Evolutionary conservation across 2,888 invertebrate species (phyloP), one percentile per base, ranked within the genome.

Genomic region (Drosophila nr. perissopoda): DNA sequence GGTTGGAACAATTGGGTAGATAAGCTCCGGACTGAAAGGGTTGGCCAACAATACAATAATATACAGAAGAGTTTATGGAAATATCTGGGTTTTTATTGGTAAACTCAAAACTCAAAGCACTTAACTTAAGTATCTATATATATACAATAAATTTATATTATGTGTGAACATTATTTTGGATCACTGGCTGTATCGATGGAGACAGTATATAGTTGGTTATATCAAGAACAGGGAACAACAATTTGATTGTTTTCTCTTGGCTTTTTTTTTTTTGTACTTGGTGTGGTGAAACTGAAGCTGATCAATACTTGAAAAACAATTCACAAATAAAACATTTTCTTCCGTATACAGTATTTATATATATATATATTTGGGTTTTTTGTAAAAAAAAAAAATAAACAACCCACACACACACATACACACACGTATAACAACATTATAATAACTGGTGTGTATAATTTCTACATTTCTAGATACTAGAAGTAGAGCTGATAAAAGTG

Each of bases 381-480:
- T 34, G 1, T 18, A 29, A 74, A 29, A 60, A 53, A 53, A 38
- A 46, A 59, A 56, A 34, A n/a, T 25, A 29, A 38, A 0, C n/a
- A 18, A 61, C 3, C 56, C 16, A 56, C 52, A 40, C 54, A 38
- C 16, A 52, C 52, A 40, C 16, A 52, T 49, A 40, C 54, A 59
- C 27, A 18, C 29, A 38, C 27, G 49, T 42, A 60, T 27, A 51
- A 36, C 40, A 62, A 64, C 40, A 68, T 53, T 62, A 25, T 25
- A 36, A 63, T 38, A 36, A 38, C 31, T 58, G 33, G n/a, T 64
- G n/a, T 40, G 42, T 51, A 61, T 29, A 62, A 36, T 59, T 79
- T 49, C 76, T 66, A 76, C 62, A 60, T 69, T 76, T 79, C 78
- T 79, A 79, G 78, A 79, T 79, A 81, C 78, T 81, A 79, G 78